A percentile compares a stretch with the other conserved stretches of the same genome.
These are phyloP conservation scores for Channallabes apus DNA, from an alignment of 2,797 vertebrate genomes.

Conservation along the genomic window DNA sequence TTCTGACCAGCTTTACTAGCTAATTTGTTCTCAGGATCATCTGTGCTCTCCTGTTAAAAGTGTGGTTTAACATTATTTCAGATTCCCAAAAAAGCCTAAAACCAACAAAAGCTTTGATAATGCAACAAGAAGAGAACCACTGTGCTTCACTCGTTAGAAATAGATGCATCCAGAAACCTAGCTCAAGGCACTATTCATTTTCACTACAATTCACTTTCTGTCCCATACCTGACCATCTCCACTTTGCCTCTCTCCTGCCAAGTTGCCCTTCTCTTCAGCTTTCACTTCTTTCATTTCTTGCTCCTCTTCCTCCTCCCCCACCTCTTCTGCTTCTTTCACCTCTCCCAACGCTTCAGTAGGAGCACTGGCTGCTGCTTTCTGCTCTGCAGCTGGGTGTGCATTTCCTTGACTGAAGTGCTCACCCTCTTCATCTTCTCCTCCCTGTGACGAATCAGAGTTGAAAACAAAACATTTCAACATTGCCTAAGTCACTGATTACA, in stretches of 20 bases:
- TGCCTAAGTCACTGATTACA: not conserved
- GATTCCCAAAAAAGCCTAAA: not conserved
- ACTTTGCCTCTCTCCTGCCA: constrained; percentile 92
- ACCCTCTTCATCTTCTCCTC: constrained; percentile 77
- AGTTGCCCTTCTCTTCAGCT: constrained; percentile 77
- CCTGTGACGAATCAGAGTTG: constrained; percentile 64
- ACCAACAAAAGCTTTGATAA: not conserved
- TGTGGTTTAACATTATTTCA: not conserved
- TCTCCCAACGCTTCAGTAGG: constrained; percentile 71
- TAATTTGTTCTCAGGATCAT: constrained; percentile 86
- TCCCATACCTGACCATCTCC: constrained; percentile 92
- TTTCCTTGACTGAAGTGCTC: constrained; percentile 85
- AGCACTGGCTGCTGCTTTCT: constrained; percentile 68
- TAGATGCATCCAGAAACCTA: not conserved
- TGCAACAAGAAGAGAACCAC: not conserved
- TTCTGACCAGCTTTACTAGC: constrained; percentile 84
- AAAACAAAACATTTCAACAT: not conserved
- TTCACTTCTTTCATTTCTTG: constrained; percentile 74
- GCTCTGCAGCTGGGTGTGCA: constrained; percentile 65
- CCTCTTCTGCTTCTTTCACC: constrained; percentile 65
- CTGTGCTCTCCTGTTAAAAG: constrained; percentile 86
- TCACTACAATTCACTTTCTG: not conserved
- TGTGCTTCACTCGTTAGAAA: not conserved
- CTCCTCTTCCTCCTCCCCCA: constrained; percentile 67
- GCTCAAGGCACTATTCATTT: not conserved